A percentile compares a stretch with the other conserved stretches of the same genome.
phyloP scores from a whole-genome alignment of 2,797 vertebrate species.

The Serranus cabrilla region DNA sequence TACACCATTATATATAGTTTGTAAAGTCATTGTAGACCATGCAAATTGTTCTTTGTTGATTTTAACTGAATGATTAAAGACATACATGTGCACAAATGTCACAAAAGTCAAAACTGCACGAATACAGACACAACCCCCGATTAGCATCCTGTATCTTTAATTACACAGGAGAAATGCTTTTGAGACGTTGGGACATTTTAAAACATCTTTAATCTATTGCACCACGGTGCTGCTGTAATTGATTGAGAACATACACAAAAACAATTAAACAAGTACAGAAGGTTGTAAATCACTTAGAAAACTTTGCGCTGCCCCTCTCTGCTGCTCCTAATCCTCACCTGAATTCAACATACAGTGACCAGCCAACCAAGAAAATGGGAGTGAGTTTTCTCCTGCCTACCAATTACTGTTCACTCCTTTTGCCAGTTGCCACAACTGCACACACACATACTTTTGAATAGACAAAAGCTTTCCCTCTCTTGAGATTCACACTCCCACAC shows the following conservation, averaged over 20 bases:
- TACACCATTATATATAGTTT: no score
- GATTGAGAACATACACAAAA: slow-evolving; percentile 16
- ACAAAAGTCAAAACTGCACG: not conserved
- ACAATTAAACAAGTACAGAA: not conserved
- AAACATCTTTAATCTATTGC: slow-evolving; percentile 39
- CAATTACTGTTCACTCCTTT: slow-evolving; percentile 56
- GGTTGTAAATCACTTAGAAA: slow-evolving; percentile 46
- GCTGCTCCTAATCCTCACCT: slow-evolving; percentile 55
- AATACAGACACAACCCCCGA: not conserved
- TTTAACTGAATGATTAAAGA: not conserved
- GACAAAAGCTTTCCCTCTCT: slow-evolving; percentile 39
- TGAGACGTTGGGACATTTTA: slow-evolving; percentile 21
- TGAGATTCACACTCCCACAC: slow-evolving; percentile 6
- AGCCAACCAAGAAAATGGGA: slow-evolving; percentile 66
- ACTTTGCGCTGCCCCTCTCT: slow-evolving; percentile 16
- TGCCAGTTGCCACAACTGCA: slow-evolving; percentile 8
- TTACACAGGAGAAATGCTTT: slow-evolving; percentile 13
- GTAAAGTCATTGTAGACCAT: not conserved
- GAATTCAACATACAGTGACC: slow-evolving; percentile 54
- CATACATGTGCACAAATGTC: fast-evolving
- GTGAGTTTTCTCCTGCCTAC: slow-evolving; percentile 53
- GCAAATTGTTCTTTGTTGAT: not conserved
- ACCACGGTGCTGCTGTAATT: slow-evolving; percentile 31
- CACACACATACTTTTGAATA: slow-evolving; percentile 32
- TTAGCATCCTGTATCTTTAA: slow-evolving; percentile 7